Evolutionary conservation across 1,140 invertebrate species (phyloP).

Genomic region (Luehdorfia chinensis): DNA sequence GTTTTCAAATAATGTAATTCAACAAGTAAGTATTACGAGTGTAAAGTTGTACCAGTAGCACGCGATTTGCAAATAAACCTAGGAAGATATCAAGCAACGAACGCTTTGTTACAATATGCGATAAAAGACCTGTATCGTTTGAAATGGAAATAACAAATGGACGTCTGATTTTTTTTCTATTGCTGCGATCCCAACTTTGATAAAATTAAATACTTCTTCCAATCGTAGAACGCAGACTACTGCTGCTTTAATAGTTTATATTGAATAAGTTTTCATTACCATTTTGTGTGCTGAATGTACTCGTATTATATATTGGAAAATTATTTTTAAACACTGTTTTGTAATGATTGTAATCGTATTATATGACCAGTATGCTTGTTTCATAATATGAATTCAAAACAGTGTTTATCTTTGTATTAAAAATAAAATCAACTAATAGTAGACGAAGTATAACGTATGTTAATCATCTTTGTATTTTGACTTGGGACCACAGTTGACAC

Average conservation of each 20-base stretch:
- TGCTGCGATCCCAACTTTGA: constrained; percentile 26
- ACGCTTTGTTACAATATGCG: constrained; percentile 55
- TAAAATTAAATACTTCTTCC: constrained; percentile 35
- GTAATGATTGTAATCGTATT: too few species aligned
- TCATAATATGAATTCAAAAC: too few species aligned
- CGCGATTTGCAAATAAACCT: constrained; percentile 73
- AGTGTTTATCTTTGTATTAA: too few species aligned
- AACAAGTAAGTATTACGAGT: constrained; percentile 66
- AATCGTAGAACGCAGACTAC: constrained; percentile 17
- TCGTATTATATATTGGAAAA: too few species aligned
- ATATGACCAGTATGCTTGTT: too few species aligned
- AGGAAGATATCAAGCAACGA: constrained; percentile 65
- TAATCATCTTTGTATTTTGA: too few species aligned
- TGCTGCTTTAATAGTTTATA: constrained; percentile 9
- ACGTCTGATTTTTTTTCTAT: constrained; percentile 43
- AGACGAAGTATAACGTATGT: too few species aligned
- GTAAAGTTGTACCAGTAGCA: constrained; percentile 51
- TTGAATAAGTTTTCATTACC: too few species aligned
- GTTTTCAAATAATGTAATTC: constrained; percentile 57
- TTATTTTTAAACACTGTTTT: too few species aligned
- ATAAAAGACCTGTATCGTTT: constrained; percentile 60
- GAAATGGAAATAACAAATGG: constrained; percentile 64
- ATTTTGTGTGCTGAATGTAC: too few species aligned
- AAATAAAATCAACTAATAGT: too few species aligned
- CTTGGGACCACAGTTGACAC: too few species aligned